A percentile compares a stretch with the other conserved stretches of the same genome.
Conservation (phyloP, 2,888 invertebrate species). For the Dryobota labecula region DNA sequence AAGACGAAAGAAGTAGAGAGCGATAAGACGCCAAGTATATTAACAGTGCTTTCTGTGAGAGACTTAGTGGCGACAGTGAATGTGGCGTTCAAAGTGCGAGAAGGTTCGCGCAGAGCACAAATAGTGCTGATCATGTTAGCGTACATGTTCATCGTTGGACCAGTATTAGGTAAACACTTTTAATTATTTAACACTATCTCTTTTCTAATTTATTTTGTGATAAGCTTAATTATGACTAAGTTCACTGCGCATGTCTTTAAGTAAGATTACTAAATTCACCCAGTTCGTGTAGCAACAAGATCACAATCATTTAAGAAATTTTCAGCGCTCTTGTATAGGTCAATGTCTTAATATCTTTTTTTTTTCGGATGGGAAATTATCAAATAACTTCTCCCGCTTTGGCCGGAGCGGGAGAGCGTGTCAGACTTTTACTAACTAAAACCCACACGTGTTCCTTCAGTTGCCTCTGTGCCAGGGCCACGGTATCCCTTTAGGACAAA, state of each 20-base stretch:
- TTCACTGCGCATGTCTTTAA: background rate
- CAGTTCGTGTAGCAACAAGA: background rate
- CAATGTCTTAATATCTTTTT: no score
- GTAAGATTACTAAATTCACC: background rate
- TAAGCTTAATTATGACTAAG: slow-evolving; percentile 1
- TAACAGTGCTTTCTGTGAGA: slow-evolving; percentile 81
- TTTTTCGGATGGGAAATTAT: no score
- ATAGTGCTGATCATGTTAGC: slow-evolving; percentile 85
- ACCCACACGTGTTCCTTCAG: no score
- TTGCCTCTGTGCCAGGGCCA: no score
- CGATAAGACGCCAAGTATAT: slow-evolving; percentile 74
- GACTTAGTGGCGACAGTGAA: slow-evolving; percentile 87
- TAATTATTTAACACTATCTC: slow-evolving; percentile 8
- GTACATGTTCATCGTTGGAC: slow-evolving; percentile 89
- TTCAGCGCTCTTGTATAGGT: background rate
- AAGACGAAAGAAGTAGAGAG: slow-evolving; percentile 77
- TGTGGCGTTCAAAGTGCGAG: slow-evolving; percentile 83
- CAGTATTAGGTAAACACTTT: slow-evolving; percentile 84
- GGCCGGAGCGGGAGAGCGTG: no score
- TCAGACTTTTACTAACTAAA: no score
- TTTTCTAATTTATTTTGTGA: background rate
- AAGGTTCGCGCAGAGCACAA: slow-evolving; percentile 82
- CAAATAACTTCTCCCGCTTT: no score
- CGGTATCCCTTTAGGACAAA: no score
- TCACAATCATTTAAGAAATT: slow-evolving; percentile 12